Percentiles rank a stretch among this genome's conserved stretches.
Conservation (phyloP, 2,113 vertebrate genomes). For the Synodontis membranacea region DNA sequence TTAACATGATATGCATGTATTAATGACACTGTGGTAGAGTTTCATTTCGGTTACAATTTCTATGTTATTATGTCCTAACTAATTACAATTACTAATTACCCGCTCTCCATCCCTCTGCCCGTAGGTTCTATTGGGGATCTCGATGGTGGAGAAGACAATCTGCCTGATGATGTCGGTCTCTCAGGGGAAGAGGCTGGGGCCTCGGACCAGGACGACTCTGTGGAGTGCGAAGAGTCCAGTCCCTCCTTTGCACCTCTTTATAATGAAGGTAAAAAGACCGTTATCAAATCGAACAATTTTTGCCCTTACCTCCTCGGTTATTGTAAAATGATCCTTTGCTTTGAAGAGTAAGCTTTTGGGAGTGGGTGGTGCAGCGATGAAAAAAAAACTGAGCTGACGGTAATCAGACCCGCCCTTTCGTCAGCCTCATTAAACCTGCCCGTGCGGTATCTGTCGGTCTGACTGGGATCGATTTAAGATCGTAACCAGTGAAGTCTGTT, state of each 20-base stretch:
- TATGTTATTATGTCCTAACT: too few relatives aligned
- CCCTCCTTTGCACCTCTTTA: constrained; percentile 64
- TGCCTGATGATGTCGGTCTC: constrained; percentile 66
- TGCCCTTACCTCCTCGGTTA: not conserved
- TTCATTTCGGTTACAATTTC: too few relatives aligned
- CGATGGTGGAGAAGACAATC: constrained; percentile 77
- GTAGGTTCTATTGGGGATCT: constrained; percentile 88
- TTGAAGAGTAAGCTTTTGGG: not conserved
- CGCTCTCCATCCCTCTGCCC: not conserved
- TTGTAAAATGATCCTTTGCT: not conserved
- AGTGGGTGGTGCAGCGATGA: not conserved
- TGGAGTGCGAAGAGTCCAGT: constrained; percentile 72
- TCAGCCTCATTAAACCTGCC: constrained; percentile 19
- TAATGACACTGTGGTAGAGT: not conserved
- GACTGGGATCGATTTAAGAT: not conserved
- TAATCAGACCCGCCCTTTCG: constrained; percentile 1
- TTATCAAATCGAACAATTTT: not conserved
- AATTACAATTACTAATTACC: too few relatives aligned
- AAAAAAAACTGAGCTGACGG: not conserved
- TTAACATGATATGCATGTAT: constrained; percentile 22
- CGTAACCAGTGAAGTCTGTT: not conserved
- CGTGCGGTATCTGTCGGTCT: not conserved
- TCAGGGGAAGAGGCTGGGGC: constrained; percentile 73
- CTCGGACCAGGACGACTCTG: constrained; percentile 75
- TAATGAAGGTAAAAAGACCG: constrained; percentile 76